Evolutionary conservation across 2,888 invertebrate species (phyloP).

Genomic region (Torymus tubicola): DNA sequence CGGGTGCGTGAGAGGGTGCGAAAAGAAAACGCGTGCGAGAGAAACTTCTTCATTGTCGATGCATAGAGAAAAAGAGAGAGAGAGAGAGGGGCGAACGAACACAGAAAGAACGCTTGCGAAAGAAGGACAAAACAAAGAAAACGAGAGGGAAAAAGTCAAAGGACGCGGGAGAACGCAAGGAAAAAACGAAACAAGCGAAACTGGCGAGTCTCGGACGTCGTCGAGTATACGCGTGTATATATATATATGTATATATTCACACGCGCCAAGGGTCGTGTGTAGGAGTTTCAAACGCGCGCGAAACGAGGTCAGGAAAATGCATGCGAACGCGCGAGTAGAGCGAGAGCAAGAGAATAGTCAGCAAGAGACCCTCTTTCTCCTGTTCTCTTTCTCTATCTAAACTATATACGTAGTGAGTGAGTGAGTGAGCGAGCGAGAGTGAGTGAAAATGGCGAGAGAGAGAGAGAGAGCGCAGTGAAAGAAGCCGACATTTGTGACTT

Average conservation of each 20-base stretch:
- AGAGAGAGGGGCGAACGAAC: no score
- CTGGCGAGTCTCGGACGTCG: not conserved
- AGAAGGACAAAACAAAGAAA: not conserved
- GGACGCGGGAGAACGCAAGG: not conserved
- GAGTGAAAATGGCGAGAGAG: no score
- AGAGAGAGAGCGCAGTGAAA: not conserved
- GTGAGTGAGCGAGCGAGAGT: no score
- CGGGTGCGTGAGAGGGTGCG: not conserved
- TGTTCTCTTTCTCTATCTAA: no score
- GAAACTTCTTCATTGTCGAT: constrained; percentile 43
- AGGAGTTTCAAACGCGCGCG: not conserved
- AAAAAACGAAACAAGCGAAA: not conserved
- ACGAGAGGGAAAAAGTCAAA: constrained; percentile 22
- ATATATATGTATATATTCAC: no score
- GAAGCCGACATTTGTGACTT: constrained; percentile 58
- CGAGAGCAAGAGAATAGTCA: not conserved
- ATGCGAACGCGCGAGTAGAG: not conserved
- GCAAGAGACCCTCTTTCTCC: not conserved
- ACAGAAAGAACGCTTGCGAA: no score
- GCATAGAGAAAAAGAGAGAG: not conserved
- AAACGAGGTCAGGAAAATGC: constrained; percentile 37
- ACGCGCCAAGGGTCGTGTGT: not conserved
- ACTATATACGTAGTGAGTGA: no score
- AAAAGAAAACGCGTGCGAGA: constrained; percentile 4
- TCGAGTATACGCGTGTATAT: not conserved